These are phyloP conservation scores for Sanderia malayensis DNA, from an alignment of 30 jellyfish, hydroid and myxozoan species.

Conservation along the genomic window DNA sequence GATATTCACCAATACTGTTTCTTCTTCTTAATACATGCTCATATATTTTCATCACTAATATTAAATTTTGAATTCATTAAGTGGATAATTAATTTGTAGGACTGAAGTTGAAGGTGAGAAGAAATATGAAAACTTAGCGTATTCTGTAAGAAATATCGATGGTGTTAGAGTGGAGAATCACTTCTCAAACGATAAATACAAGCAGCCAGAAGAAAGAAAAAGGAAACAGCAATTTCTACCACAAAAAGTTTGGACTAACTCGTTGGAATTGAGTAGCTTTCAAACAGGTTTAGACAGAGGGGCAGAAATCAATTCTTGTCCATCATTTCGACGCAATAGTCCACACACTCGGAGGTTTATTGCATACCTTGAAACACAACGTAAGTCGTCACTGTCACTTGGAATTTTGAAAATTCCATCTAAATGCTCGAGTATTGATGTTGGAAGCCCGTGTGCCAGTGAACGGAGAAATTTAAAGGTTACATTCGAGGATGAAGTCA, in stretches of 20 bases:
- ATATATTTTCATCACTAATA: too few relatives aligned
- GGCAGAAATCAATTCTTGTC: not conserved
- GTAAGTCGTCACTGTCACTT: conserved; percentile 20
- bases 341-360: not conserved
- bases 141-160: too few relatives aligned
- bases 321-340: not conserved
- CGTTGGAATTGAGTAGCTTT: not conserved
- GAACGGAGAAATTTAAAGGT: conserved; percentile 30
- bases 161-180: too few relatives aligned
- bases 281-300: not conserved
- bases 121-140: too few relatives aligned
- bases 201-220: not conserved
- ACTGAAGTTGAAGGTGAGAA: too few relatives aligned
- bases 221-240: not conserved
- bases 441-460: not conserved
- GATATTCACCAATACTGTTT: too few relatives aligned
- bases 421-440: conserved; percentile 36
- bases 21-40: too few relatives aligned
- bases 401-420: conserved; percentile 55
- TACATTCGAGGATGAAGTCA: conserved; percentile 45
- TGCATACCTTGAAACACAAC: conserved; percentile 8
- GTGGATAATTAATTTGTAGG: too few relatives aligned
- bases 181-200: not conserved
- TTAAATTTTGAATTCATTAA: too few relatives aligned
- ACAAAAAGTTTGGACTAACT: not conserved